Evolutionary conservation across 1,140 invertebrate species (phyloP), one percentile per base, ranked within the genome.

Genomic region (Drosophila carrolli): DNA sequence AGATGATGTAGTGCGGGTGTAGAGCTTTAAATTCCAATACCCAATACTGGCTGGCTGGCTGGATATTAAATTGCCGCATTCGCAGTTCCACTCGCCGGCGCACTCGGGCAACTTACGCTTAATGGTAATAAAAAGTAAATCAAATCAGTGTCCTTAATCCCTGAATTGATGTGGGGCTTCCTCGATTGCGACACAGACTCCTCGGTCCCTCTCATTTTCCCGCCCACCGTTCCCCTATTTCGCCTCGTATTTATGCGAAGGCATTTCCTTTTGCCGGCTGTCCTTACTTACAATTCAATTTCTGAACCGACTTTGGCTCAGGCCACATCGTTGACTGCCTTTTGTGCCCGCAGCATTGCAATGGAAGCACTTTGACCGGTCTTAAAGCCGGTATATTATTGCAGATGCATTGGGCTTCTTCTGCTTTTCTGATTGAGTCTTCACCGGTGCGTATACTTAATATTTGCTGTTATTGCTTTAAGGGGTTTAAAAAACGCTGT

Each of bases 111-210:
- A 89, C 81, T 89, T 89, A 84, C 75, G 82, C 83, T 91, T 91
- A 91, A 91, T 85, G 88, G 89, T 85, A 85, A 91, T 91, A 91
- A 88, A 91, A 91, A 91, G 88, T 91, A 91, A 91, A 91, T 91
- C 81, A 91, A 91, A 91, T 91, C 88, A 91, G 88, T 91, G 83
- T 91, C 83, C 88, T 79, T 84, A 91, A 91, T 91, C 81, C 88
- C 77, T 67, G 75, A 91, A 91, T 91, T 91, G 88, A 91, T 91
- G 88, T 84, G 75, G 88, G 67, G 77, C 67, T 90, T 85, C 73
- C 73, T 77, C 47, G 66, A 62, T 74, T 61, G 65, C 59, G 74
- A 68, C 62, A 58, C 48, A 44, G 51, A 41, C 50, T 40, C 11
- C 14, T 10, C 5, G 13, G 7, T 29, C 9, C 13, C 6, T 16